These are phyloP conservation scores for Morus bassanus DNA, from an alignment of 2,797 vertebrate genomes.

Conservation along the genomic window DNA sequence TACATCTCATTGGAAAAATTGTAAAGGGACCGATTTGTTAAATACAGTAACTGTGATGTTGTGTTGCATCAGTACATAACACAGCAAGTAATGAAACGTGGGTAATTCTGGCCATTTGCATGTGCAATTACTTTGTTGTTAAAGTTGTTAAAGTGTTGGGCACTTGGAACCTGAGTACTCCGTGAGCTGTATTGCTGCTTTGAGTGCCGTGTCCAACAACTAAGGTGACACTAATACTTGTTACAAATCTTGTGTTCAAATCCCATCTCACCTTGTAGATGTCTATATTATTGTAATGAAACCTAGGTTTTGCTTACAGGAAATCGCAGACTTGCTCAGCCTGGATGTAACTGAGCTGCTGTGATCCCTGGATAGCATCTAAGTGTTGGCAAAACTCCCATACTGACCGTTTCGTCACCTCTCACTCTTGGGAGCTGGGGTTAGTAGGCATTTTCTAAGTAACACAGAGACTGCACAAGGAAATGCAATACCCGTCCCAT, in stretches of 20 bases:
- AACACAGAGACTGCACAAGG: not conserved
- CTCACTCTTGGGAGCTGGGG: not conserved
- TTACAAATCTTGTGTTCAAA: not conserved
- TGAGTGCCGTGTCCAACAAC: not conserved
- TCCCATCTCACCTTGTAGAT: not conserved
- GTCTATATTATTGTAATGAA: not conserved
- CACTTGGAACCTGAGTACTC: not conserved
- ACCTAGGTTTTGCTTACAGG: not conserved
- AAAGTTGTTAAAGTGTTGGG: not conserved
- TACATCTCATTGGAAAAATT: not conserved
- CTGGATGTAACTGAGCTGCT: not conserved
- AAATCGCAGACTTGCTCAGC: not conserved
- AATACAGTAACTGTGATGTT: not conserved
- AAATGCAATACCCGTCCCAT: not conserved
- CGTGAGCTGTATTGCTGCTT: not conserved
- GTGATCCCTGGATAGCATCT: not conserved
- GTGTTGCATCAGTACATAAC: not conserved
- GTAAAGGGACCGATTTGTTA: not conserved
- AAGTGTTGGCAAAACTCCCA: not conserved
- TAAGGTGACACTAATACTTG: not conserved
- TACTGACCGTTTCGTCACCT: not conserved
- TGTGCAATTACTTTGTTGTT: not conserved
- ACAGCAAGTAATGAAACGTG: not conserved
- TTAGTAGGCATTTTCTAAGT: not conserved
- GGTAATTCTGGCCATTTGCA: not conserved